A percentile compares a stretch with the other conserved stretches of the same genome.
These are phyloP conservation scores for Dicycla oo DNA, from an alignment of 2,888 invertebrate species.

Conservation along the genomic window DNA sequence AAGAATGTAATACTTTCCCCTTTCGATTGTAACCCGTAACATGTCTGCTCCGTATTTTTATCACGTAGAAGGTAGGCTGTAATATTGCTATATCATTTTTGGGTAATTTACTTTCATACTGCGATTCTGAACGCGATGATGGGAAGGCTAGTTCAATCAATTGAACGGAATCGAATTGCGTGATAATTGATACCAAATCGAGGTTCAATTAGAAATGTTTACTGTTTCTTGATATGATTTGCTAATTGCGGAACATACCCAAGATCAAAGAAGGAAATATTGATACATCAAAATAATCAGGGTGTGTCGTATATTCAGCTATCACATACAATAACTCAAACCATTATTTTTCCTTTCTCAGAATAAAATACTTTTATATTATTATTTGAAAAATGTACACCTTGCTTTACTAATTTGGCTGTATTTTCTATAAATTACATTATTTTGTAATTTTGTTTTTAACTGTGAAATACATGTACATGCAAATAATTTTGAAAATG, in stretches of 20 bases:
- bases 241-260: not conserved
- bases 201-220: constrained; percentile 12
- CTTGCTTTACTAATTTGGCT: too few relatives aligned
- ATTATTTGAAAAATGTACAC: too few relatives aligned
- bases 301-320: too few relatives aligned
- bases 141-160: constrained; percentile 14
- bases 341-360: too few relatives aligned
- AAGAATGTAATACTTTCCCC: constrained; percentile 6
- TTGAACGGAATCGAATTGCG: constrained; percentile 19
- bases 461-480: too few relatives aligned
- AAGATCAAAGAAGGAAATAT: not conserved
- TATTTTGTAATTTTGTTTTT: too few relatives aligned
- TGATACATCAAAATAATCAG: not conserved
- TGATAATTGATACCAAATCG: constrained; percentile 28
- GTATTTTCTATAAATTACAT: too few relatives aligned
- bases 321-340: too few relatives aligned
- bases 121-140: constrained; percentile 24
- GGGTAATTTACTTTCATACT: constrained; percentile 23
- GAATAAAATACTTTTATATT: too few relatives aligned
- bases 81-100: constrained; percentile 38
- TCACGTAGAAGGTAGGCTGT: constrained; percentile 30
- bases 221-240: constrained; percentile 15
- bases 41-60: constrained; percentile 20
- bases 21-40: not conserved
- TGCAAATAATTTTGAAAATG: too few relatives aligned